phyloP scores from a whole-genome alignment of 2,888 invertebrate genomes.

The Cryptus armator region DNA sequence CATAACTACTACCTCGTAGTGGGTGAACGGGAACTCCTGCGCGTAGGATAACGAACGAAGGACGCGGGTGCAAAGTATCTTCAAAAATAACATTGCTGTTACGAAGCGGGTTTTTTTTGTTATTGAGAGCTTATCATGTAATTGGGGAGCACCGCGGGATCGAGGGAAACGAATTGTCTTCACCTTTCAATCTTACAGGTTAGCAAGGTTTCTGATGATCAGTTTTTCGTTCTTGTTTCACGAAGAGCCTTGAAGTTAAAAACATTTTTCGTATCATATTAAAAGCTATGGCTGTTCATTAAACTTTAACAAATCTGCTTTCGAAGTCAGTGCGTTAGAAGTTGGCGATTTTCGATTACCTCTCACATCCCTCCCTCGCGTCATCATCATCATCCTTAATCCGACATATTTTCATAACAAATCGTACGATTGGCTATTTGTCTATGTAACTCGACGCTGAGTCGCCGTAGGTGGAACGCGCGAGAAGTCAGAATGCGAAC shows the following conservation, averaged over 20 bases:
- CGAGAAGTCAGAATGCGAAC: slow-evolving; percentile 40
- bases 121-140: too few species aligned
- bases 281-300: neutral
- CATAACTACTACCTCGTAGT: slow-evolving; percentile 23
- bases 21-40: slow-evolving; percentile 46
- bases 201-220: too few species aligned
- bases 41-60: neutral
- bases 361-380: neutral
- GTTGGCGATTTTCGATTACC: slow-evolving; percentile 24
- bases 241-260: too few species aligned
- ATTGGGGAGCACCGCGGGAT: too few species aligned
- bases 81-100: slow-evolving; percentile 13
- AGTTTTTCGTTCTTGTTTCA: too few species aligned
- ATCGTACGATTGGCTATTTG: slow-evolving; percentile 43
- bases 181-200: too few species aligned
- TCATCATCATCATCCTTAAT: slow-evolving; percentile 49
- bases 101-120: neutral
- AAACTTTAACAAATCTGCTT: neutral
- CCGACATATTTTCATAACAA: slow-evolving; percentile 19
- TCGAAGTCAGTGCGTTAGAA: neutral
- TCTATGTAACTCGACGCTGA: slow-evolving; percentile 46
- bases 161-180: too few species aligned
- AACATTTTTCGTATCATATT: too few species aligned
- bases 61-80: slow-evolving; percentile 22
- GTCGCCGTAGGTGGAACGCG: slow-evolving; percentile 62